These are phyloP conservation scores for Hetaerina titia DNA, from an alignment of 2,888 invertebrate species.

Conservation along the genomic window DNA sequence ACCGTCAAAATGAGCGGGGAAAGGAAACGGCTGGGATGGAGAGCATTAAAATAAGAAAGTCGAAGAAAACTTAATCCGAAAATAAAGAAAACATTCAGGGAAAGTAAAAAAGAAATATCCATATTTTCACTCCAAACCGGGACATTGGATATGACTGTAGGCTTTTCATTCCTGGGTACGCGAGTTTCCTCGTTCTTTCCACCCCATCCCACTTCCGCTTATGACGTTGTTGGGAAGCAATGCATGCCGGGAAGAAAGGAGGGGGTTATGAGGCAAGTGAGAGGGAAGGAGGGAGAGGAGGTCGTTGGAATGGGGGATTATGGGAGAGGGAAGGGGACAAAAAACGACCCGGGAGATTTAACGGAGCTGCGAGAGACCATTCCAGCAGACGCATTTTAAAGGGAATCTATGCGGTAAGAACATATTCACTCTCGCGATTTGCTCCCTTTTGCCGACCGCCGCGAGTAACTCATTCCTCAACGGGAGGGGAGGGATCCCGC, in stretches of 20 bases:
- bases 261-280: background rate
- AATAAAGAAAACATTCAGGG: too few relatives aligned
- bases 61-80: too few relatives aligned
- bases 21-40: too few relatives aligned
- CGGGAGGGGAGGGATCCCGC: too few relatives aligned
- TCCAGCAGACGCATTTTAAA: background rate
- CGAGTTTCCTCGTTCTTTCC: background rate
- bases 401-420: background rate
- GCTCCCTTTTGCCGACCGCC: background rate
- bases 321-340: too few relatives aligned
- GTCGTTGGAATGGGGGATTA: too few relatives aligned
- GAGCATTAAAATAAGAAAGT: too few relatives aligned
- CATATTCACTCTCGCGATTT: background rate
- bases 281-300: background rate
- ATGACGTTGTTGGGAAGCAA: slow-evolving; percentile 12
- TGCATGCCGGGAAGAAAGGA: background rate
- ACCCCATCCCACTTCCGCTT: background rate
- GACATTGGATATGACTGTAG: too few relatives aligned
- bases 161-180: background rate
- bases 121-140: too few relatives aligned
- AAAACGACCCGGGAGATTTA: background rate
- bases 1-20: too few relatives aligned
- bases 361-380: background rate
- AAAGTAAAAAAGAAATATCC: too few relatives aligned
- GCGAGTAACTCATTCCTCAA: background rate